Conservation (phyloP, 2,797 vertebrate species). For the Lindbergichthys nudifrons region DNA sequence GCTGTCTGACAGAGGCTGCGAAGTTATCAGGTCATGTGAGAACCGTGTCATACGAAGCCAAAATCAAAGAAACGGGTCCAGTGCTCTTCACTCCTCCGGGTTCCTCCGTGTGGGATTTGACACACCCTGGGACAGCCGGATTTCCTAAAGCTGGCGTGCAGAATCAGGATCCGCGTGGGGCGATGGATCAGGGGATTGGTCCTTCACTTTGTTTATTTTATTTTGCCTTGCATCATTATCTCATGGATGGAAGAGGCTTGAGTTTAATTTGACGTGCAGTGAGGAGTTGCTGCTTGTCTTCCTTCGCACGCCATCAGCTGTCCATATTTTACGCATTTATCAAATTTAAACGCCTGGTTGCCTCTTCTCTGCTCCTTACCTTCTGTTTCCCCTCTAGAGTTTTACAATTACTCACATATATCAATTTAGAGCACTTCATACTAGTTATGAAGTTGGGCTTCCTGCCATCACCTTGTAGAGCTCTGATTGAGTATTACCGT, state of each 20-base stretch:
- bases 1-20: constrained; percentile 66
- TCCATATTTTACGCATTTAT: constrained; percentile 24
- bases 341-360: constrained; percentile 15
- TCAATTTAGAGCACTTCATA: constrained; percentile 50
- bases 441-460: constrained; percentile 71
- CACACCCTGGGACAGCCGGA: constrained; percentile 70
- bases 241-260: constrained; percentile 47
- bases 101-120: constrained; percentile 67
- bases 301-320: constrained; percentile 70
- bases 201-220: constrained; percentile 78
- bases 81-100: constrained; percentile 51
- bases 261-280: constrained; percentile 59
- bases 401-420: constrained; percentile 54
- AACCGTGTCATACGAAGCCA: constrained; percentile 71
- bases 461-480: constrained; percentile 79
- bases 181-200: constrained; percentile 48
- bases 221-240: constrained; percentile 74
- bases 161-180: constrained; percentile 68
- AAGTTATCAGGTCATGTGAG: constrained; percentile 79
- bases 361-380: constrained; percentile 12
- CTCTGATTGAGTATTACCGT: constrained; percentile 72
- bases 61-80: constrained; percentile 67
- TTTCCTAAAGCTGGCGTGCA: constrained; percentile 74
- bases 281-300: constrained; percentile 54
- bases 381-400: constrained; percentile 22